Evolutionary conservation across 1,140 invertebrate genomes (phyloP).

Genomic region (Bombus confusus): DNA sequence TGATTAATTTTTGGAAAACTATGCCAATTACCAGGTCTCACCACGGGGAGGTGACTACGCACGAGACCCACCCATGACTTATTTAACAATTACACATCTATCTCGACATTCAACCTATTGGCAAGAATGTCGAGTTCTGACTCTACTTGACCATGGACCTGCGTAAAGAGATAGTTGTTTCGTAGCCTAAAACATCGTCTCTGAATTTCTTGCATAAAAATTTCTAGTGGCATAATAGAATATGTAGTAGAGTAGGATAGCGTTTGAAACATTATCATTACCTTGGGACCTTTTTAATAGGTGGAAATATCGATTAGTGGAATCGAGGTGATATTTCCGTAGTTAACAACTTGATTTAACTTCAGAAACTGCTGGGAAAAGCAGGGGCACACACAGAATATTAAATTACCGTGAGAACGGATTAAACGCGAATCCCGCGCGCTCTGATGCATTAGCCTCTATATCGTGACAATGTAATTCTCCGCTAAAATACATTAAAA

Average conservation of each 20-base stretch:
- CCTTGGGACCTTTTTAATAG: background rate
- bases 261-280: background rate
- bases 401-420: constrained; percentile 9
- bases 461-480: constrained; percentile 1
- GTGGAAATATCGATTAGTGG: background rate
- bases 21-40: too few species aligned
- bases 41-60: too few species aligned
- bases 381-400: constrained; percentile 2
- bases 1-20: too few species aligned
- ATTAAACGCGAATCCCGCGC: constrained; percentile 4
- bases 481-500: background rate
- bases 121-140: fast-evolving
- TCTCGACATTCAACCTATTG: too few species aligned
- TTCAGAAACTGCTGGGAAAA: background rate
- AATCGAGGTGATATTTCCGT: background rate
- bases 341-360: background rate
- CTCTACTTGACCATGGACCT: too few species aligned
- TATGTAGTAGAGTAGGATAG: background rate
- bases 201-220: background rate
- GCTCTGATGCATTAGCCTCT: background rate
- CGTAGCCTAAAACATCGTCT: background rate
- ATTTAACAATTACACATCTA: too few species aligned
- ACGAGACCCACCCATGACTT: too few species aligned
- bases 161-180: too few species aligned
- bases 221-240: background rate